These are phyloP conservation scores for Hirudo medicinalis DNA, from an alignment of 1,140 invertebrate genomes.

Conservation along the genomic window DNA sequence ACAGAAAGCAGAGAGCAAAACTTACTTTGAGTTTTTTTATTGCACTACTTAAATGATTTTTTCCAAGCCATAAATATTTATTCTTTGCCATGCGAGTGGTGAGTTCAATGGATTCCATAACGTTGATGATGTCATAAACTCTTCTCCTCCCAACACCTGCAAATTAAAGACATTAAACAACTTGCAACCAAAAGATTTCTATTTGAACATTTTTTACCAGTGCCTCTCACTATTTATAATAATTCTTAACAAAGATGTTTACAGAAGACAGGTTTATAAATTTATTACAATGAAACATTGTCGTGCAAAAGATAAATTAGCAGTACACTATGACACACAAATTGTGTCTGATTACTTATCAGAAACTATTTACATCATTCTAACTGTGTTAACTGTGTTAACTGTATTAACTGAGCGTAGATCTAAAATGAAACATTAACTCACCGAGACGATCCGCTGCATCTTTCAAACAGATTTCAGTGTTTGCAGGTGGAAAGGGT, in stretches of 20 bases:
- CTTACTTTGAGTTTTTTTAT: conserved; percentile 40
- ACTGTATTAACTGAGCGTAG: neutral
- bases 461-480: conserved; percentile 38
- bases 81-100: conserved; percentile 46
- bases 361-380: too few species aligned
- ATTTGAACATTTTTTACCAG: too few species aligned
- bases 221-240: too few species aligned
- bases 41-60: conserved; percentile 36
- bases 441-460: conserved; percentile 38
- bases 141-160: conserved; percentile 50
- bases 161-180: conserved; percentile 25
- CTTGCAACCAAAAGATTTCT: conserved; percentile 6
- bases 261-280: conserved; percentile 7
- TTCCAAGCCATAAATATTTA: conserved; percentile 43
- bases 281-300: neutral
- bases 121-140: conserved; percentile 65
- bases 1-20: conserved; percentile 3
- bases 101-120: conserved; percentile 58
- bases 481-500: conserved; percentile 29
- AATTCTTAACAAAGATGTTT: neutral
- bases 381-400: too few species aligned
- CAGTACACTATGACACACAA: neutral
- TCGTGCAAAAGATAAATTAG: neutral
- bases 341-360: too few species aligned
- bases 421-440: conserved; percentile 12